Evolutionary conservation across 2,113 vertebrate species (phyloP).

Genomic region (Leptocoma aspasia): DNA sequence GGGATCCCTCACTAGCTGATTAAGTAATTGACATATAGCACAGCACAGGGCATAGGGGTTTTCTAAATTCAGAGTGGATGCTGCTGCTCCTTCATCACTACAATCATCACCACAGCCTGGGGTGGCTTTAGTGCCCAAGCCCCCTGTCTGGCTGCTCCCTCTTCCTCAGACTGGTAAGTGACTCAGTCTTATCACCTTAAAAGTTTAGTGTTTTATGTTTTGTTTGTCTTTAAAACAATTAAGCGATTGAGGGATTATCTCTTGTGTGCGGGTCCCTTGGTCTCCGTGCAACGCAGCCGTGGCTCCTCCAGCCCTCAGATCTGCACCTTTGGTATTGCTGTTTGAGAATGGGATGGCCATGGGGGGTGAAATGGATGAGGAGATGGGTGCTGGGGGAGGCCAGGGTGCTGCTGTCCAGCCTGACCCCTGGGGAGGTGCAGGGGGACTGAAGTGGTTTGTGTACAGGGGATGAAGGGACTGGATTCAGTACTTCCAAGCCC

Average conservation of each 20-base stretch:
- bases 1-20: background rate
- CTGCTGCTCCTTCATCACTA: fast-evolving
- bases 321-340: fast-evolving
- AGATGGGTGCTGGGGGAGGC: background rate
- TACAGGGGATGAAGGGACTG: background rate
- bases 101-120: fast-evolving
- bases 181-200: background rate
- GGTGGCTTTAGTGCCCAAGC: background rate
- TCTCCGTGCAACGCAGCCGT: fast-evolving
- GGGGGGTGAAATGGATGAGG: background rate
- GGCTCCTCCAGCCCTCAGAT: background rate
- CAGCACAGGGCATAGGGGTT: fast-evolving
- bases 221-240: background rate
- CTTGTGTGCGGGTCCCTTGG: background rate
- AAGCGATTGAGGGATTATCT: background rate
- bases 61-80: background rate
- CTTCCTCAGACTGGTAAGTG: background rate
- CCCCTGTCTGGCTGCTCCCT: background rate
- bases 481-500: background rate
- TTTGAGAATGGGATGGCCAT: fast-evolving
- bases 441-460: fast-evolving
- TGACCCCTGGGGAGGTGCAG: fast-evolving
- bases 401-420: background rate
- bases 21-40: background rate
- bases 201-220: background rate